Base-by-base conservation (phyloP, 30 jellyfish, hydroid and myxozoan genomes). In the Phacellophora camtschatica region DNA sequence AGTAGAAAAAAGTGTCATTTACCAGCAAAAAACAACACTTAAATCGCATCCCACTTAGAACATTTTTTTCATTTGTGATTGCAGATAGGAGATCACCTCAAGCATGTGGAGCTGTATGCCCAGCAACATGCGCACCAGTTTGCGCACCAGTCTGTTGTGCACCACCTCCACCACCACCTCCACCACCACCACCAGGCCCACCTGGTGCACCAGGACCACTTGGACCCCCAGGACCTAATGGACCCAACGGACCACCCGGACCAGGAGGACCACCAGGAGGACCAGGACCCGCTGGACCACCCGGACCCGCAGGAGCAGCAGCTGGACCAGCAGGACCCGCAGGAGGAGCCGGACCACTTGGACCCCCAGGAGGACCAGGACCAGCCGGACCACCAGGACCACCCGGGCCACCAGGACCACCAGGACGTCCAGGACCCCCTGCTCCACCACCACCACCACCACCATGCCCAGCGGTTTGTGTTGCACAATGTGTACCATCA, bases 111-210 rank as follows among this genome's bases (percentile, higher is more conserved):
- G 64, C 75, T 35, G 95, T 89, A 15, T 94, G 99, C 59, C 97
- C 99, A 35, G 85, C 96, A 15, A 56, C 85, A 12, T 94, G 99
- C 39, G 97, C 97, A 55, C 99, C 97, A 68, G 95, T 94, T 11
- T 94, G 99, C 63, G 66, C 51, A 31, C 96, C 97, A 88, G 88
- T 73, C 37, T 94, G 99, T 87, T 89, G 98, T 82, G 85, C 66
- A 33, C 95, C 95, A 81, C 87, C 95, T 37, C 88, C 87, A 65
- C 98, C 98, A 69, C 97, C 97, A 64, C 98, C 97, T 31, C 99
- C 99, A 70, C 98, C 99, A 75, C 99, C 98, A 89, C 99, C 99
- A 88, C 99, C 99, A 69, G 98, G 98, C 90, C 99, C 99, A 88
- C 98, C 99, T 66, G 99, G 99, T 20, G 73, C 97, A 37, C 98